Evolutionary conservation across 1,140 invertebrate species (phyloP).

Genomic region (Manduca sexta): DNA sequence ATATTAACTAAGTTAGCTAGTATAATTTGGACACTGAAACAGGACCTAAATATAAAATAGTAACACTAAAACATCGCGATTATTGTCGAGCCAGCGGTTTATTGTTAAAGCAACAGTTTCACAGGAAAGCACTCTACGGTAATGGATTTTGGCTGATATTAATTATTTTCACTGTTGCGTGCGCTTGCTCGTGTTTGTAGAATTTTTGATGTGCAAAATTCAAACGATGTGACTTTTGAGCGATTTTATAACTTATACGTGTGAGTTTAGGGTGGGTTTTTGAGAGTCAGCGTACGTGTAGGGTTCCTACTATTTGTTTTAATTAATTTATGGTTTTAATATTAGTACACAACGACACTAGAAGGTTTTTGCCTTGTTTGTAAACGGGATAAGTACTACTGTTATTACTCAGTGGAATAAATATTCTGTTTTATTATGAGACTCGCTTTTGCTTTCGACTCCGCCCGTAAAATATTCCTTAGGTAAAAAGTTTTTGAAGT

Average conservation of each 20-base stretch:
- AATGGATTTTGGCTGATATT: constrained; percentile 6
- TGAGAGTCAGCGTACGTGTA: neutral
- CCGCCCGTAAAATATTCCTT: no score
- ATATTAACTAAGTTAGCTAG: no score
- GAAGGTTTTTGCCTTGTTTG: no score
- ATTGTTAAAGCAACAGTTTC: constrained; percentile 3
- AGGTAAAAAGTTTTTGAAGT: no score
- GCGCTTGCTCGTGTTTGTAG: neutral
- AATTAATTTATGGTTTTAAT: no score
- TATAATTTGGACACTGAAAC: no score
- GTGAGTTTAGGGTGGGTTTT: neutral
- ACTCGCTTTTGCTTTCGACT: no score
- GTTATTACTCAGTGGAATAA: no score
- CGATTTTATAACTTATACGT: neutral
- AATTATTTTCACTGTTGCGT: constrained; percentile 7
- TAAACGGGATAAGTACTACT: no score
- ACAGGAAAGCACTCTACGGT: constrained; percentile 2
- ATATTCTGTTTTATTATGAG: no score
- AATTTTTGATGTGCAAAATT: constrained; percentile 1
- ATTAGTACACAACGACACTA: no score
- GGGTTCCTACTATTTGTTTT: neutral
- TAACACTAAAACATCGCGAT: constrained; percentile 10
- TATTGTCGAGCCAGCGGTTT: neutral
- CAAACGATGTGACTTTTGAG: neutral
- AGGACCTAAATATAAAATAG: no score